Conservation (phyloP, 2,888 invertebrate genomes). For the Mechanitis mazaeus region DNA sequence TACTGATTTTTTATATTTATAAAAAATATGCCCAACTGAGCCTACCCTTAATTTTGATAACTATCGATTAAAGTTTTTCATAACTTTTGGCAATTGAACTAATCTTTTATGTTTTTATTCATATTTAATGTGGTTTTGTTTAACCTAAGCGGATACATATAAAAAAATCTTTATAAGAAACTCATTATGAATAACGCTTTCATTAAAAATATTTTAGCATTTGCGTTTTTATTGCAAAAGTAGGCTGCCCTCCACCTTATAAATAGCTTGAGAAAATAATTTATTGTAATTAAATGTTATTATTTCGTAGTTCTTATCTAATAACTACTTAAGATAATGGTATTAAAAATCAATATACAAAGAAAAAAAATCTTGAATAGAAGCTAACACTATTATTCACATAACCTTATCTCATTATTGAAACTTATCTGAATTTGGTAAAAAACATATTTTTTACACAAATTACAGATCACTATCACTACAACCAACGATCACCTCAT, state of each 20-base stretch:
- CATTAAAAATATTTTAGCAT: no score
- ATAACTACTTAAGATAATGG: no score
- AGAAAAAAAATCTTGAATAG: neutral
- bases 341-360: neutral
- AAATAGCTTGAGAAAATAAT: no score
- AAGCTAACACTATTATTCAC: neutral
- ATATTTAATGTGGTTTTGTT: neutral
- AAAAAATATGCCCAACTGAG: conserved; percentile 48
- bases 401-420: conserved; percentile 16
- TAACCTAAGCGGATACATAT: no score
- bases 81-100: conserved; percentile 1
- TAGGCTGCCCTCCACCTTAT: no score
- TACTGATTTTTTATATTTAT: conserved; percentile 57
- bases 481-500: conserved; percentile 54
- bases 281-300: no score
- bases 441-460: conserved; percentile 40
- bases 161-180: no score
- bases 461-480: conserved; percentile 58
- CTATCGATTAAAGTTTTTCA: conserved; percentile 13
- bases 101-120: conserved; percentile 5
- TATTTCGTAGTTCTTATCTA: no score
- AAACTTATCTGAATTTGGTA: conserved; percentile 23
- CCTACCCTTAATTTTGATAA: conserved; percentile 11
- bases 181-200: no score
- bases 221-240: no score